phyloP scores from a whole-genome alignment of 2,113 vertebrate genomes.

The Cyprinodon variegatus region DNA sequence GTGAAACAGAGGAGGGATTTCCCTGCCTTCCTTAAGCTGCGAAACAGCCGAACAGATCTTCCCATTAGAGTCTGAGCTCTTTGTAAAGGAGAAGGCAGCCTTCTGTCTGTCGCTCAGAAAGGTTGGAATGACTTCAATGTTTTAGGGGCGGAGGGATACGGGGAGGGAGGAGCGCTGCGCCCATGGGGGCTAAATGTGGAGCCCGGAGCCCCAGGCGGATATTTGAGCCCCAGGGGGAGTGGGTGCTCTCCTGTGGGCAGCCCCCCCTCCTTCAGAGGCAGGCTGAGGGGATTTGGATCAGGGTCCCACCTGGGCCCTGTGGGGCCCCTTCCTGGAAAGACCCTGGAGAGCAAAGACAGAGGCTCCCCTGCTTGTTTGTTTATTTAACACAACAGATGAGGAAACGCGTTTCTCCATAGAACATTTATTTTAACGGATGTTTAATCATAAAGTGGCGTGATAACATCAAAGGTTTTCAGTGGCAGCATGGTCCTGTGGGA shows the following conservation, averaged over 20 bases:
- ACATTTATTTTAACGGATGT: too few relatives aligned
- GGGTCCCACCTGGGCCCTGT: slow-evolving; percentile 77
- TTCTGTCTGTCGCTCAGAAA: neutral
- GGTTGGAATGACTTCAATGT: neutral
- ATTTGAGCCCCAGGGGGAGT: slow-evolving; percentile 68
- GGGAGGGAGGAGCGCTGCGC: slow-evolving; percentile 17
- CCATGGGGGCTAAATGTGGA: slow-evolving; percentile 43
- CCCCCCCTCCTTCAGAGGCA: slow-evolving; percentile 48
- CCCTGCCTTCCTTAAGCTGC: slow-evolving; percentile 20
- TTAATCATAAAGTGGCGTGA: neutral
- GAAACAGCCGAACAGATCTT: slow-evolving; percentile 4
- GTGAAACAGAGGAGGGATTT: slow-evolving; percentile 7
- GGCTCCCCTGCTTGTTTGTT: slow-evolving; percentile 58
- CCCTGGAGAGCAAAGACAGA: slow-evolving; percentile 46
- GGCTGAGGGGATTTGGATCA: slow-evolving; percentile 74
- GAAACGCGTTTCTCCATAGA: neutral
- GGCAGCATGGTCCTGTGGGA: slow-evolving; percentile 22
- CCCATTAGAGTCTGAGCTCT: neutral
- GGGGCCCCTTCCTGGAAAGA: slow-evolving; percentile 72
- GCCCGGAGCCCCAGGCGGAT: slow-evolving; percentile 65
- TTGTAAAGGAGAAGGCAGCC: too few relatives aligned
- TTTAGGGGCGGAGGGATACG: neutral
- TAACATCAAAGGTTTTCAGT: neutral
- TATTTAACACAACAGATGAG: slow-evolving; percentile 14
- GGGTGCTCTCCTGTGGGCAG: slow-evolving; percentile 56